These are phyloP conservation scores for Ooceraea biroi DNA, from an alignment of 1,140 invertebrate species.

Conservation along the genomic window DNA sequence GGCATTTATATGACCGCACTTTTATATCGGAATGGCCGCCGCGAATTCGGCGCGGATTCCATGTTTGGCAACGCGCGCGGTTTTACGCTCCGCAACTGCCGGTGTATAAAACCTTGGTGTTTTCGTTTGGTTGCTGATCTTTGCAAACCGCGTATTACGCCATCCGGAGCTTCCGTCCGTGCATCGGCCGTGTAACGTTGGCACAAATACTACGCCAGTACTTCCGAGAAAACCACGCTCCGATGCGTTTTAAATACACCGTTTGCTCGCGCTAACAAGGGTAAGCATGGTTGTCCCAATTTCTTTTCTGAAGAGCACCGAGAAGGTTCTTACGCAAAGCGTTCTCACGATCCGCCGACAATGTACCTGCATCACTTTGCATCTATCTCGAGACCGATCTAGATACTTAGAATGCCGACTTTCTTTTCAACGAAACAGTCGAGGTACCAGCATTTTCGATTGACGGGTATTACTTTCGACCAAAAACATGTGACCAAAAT, in stretches of 20 bases:
- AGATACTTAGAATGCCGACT: no score
- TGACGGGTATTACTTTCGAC: no score
- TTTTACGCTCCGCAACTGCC: conserved; percentile 16
- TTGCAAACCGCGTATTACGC: background rate
- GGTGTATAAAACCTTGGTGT: conserved; percentile 16
- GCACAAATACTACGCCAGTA: conserved; percentile 22
- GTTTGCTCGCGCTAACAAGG: conserved; percentile 3
- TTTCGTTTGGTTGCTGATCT: background rate
- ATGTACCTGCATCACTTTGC: no score
- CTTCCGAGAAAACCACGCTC: conserved; percentile 31
- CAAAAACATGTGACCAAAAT: no score
- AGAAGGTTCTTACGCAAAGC: background rate
- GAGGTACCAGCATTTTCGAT: no score
- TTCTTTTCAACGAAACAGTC: no score
- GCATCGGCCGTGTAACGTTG: conserved; percentile 18
- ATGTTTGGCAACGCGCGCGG: background rate
- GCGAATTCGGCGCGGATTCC: conserved; percentile 51
- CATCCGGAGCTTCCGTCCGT: conserved; percentile 1
- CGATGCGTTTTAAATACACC: conserved; percentile 1
- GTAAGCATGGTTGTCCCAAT: background rate
- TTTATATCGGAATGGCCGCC: conserved; percentile 67
- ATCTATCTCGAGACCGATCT: no score
- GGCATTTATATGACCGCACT: conserved; percentile 75
- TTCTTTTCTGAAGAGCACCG: background rate
- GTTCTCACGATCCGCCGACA: no score